Evolutionary conservation across 2,888 invertebrate species (phyloP).

Genomic region (Loripinus fragilis): DNA sequence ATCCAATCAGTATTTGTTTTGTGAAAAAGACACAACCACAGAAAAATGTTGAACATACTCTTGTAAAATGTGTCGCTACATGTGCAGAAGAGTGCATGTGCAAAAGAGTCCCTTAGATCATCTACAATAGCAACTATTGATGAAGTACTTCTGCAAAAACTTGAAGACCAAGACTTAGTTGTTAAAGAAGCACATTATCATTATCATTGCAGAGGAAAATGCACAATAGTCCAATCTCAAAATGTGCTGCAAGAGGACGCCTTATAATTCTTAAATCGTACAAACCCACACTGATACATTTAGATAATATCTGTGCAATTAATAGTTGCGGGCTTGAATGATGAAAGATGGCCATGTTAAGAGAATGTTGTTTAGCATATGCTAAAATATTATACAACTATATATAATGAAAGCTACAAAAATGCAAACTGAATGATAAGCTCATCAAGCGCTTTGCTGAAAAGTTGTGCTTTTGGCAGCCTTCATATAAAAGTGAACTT

Average conservation of each 20-base stretch:
- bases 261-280: not conserved
- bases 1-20: slow-evolving; percentile 38
- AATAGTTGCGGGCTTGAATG: slow-evolving; percentile 37
- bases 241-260: slow-evolving; percentile 1
- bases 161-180: slow-evolving; percentile 27
- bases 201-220: slow-evolving; percentile 25
- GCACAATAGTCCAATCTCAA: slow-evolving; percentile 26
- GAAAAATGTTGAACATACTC: slow-evolving; percentile 26
- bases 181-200: slow-evolving; percentile 45
- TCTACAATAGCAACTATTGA: slow-evolving; percentile 25
- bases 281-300: slow-evolving; percentile 28
- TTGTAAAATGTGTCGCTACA: slow-evolving; percentile 35
- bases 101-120: slow-evolving; percentile 29
- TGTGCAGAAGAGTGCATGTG: too few species aligned
- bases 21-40: slow-evolving; percentile 31
- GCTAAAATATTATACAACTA: too few species aligned
- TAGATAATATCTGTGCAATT: slow-evolving; percentile 11
- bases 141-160: slow-evolving; percentile 22
- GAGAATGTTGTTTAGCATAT: too few species aligned
- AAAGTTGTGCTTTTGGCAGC: not conserved
- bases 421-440: not conserved
- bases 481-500: not conserved
- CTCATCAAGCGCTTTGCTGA: slow-evolving; percentile 1
- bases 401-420: not conserved
- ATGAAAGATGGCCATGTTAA: slow-evolving; percentile 41